Evolutionary conservation across 2,797 vertebrate genomes (phyloP).

Genomic region (Manis pentadactyla): DNA sequence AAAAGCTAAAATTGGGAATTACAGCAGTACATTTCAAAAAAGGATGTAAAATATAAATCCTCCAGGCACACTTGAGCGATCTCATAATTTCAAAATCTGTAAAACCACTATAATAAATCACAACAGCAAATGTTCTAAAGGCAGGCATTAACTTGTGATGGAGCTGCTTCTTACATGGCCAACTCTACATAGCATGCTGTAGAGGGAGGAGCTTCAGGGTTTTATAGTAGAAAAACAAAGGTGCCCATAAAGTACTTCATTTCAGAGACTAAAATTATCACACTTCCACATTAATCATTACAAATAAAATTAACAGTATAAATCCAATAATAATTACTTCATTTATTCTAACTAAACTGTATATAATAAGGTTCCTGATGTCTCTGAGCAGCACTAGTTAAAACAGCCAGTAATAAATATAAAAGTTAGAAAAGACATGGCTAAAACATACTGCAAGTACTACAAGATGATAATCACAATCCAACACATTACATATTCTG

Average conservation of each 20-base stretch:
- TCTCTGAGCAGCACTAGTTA: not conserved
- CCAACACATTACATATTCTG: not conserved
- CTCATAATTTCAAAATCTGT: not conserved
- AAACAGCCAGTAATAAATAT: not conserved
- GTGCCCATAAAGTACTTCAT: not conserved
- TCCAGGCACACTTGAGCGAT: not conserved
- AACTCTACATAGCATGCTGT: not conserved
- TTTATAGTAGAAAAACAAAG: not conserved
- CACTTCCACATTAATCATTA: not conserved
- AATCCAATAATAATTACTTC: not conserved
- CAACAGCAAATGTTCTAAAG: not conserved
- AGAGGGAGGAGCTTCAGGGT: not conserved
- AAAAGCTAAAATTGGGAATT: not conserved
- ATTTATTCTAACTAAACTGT: not conserved
- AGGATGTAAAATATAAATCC: not conserved
- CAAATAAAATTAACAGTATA: not conserved
- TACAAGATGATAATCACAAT: not conserved
- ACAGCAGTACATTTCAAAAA: slow-evolving; percentile 10
- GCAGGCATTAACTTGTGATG: not conserved
- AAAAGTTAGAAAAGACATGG: not conserved
- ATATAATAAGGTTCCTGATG: not conserved
- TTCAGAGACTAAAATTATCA: not conserved
- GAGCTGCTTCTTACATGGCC: not conserved
- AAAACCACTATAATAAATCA: not conserved
- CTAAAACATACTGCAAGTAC: not conserved